Conservation (phyloP, 1,140 invertebrate species). For the Scaptomyza pallida region DNA sequence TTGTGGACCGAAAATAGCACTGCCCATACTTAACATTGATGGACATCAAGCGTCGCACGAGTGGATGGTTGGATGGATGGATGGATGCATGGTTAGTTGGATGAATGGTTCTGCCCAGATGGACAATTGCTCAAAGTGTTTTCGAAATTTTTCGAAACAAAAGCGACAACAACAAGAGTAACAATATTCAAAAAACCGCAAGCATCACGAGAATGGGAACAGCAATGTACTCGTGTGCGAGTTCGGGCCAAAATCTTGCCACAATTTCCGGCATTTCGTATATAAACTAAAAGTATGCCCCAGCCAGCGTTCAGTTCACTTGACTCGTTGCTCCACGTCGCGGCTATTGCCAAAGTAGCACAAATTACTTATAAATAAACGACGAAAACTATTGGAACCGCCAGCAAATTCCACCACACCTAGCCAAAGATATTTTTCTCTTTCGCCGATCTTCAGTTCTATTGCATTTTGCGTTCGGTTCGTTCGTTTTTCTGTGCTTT, state of each 20-base stretch:
- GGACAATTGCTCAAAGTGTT: constrained; percentile 47
- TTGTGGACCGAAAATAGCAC: constrained; percentile 69
- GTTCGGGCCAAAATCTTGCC: constrained; percentile 47
- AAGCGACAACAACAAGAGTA: constrained; percentile 23
- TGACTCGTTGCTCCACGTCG: constrained; percentile 49
- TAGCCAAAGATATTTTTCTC: constrained; percentile 1
- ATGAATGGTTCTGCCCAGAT: constrained; percentile 13
- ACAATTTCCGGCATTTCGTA: constrained; percentile 80
- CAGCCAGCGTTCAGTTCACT: constrained; percentile 45
- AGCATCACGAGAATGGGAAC: constrained; percentile 51
- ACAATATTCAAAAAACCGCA: constrained; percentile 26
- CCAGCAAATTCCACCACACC: not conserved
- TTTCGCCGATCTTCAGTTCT: constrained; percentile 8
- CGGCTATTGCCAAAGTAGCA: constrained; percentile 56
- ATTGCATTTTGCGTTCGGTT: constrained; percentile 30
- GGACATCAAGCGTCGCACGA: constrained; percentile 39
- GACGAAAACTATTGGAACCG: constrained; percentile 57
- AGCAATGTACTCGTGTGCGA: constrained; percentile 47
- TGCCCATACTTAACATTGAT: constrained; percentile 62
- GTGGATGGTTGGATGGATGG: constrained; percentile 22
- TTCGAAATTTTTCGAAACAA: constrained; percentile 50
- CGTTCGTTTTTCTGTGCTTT: constrained; percentile 15
- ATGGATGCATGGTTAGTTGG: constrained; percentile 5
- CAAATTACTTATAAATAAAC: constrained; percentile 79
- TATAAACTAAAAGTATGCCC: constrained; percentile 66